Evolutionary conservation across 2,797 vertebrate genomes (phyloP).

Genomic region (Anomalospiza imberbis): DNA sequence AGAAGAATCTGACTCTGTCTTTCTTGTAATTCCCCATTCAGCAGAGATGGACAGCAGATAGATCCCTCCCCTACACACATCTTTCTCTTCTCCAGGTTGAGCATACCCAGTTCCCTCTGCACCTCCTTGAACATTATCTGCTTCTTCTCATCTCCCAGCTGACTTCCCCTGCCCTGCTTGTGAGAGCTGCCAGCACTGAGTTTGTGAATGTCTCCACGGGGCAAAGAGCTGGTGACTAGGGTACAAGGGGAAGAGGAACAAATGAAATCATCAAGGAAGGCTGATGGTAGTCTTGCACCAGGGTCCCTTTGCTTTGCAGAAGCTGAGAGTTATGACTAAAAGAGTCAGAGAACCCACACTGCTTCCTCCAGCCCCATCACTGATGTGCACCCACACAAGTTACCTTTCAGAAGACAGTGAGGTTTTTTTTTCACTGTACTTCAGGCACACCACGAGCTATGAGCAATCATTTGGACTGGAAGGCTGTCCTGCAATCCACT

Average conservation of each 20-base stretch:
- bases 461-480: conserved; percentile 31
- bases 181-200: background rate
- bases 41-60: background rate
- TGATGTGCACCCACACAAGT: background rate
- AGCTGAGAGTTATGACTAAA: background rate
- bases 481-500: conserved; percentile 52
- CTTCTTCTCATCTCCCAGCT: background rate
- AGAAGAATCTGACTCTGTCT: background rate
- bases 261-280: background rate
- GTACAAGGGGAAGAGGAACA: background rate
- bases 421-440: background rate
- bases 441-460: conserved; percentile 31
- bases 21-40: background rate
- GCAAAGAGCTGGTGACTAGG: background rate
- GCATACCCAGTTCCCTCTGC: background rate
- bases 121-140: background rate
- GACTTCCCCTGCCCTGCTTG: background rate
- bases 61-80: background rate
- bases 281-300: background rate
- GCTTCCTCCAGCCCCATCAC: background rate
- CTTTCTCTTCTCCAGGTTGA: background rate
- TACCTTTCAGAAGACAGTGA: background rate
- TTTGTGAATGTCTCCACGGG: background rate
- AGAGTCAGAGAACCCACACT: background rate
- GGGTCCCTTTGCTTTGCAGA: background rate